These are phyloP conservation scores for Anagrus nilaparvatae DNA, from an alignment of 1,140 invertebrate genomes.

Conservation along the genomic window DNA sequence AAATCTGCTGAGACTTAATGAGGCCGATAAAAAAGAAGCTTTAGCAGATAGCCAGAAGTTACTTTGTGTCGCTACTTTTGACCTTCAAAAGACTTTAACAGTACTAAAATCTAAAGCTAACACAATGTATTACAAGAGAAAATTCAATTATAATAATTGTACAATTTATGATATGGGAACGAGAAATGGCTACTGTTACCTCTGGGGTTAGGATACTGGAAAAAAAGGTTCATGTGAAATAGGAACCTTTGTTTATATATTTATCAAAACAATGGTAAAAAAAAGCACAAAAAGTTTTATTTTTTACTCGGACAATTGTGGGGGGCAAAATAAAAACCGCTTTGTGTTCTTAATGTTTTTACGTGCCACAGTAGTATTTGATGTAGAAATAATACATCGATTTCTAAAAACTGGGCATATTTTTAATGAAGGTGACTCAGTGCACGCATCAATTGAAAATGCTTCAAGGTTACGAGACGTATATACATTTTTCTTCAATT, in stretches of 20 bases:
- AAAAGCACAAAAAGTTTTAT: conserved; percentile 4
- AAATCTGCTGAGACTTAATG: too few relatives aligned
- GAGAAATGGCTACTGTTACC: conserved; percentile 27
- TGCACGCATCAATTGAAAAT: too few relatives aligned
- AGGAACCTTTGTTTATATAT: conserved; percentile 29
- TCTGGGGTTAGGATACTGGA: conserved; percentile 38
- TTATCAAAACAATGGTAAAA: conserved; percentile 12
- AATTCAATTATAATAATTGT: conserved; percentile 36
- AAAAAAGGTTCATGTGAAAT: conserved; percentile 35
- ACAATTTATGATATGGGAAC: conserved; percentile 29
- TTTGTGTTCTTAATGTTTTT: background rate
- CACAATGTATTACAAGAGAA: conserved; percentile 29
- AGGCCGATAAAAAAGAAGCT: too few relatives aligned
- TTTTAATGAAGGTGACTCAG: too few relatives aligned
- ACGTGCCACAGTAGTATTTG: background rate
- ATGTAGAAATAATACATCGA: background rate
- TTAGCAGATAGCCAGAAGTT: background rate
- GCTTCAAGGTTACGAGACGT: too few relatives aligned
- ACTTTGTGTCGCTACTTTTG: conserved; percentile 17
- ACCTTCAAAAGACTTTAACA: conserved; percentile 30
- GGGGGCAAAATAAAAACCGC: conserved; percentile 11
- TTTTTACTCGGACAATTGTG: conserved; percentile 14
- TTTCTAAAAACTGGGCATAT: too few relatives aligned
- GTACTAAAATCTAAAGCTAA: conserved; percentile 24
- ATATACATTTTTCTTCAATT: too few relatives aligned